Conservation (phyloP, 2,888 invertebrate species). For the Lamellibrachia columna region DNA sequence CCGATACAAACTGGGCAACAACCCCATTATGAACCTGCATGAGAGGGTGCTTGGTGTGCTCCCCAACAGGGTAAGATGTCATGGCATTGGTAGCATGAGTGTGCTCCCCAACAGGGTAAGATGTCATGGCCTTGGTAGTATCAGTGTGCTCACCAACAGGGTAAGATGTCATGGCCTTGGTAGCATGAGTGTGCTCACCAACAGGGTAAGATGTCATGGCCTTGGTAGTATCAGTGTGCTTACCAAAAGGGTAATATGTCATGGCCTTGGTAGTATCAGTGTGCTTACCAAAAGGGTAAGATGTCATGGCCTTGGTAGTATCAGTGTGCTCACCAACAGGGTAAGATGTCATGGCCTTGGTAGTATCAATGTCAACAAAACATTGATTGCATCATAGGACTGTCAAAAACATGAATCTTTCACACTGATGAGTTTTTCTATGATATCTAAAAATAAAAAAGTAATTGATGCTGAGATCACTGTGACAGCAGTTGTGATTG, state of each 20-base stretch:
- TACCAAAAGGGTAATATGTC: neutral
- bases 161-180: neutral
- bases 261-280: neutral
- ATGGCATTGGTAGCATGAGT: neutral
- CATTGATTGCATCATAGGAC: too few species aligned
- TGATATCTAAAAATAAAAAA: too few species aligned
- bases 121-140: neutral
- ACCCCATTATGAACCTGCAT: conserved; percentile 99
- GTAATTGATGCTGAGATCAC: too few species aligned
- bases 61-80: conserved; percentile 82
- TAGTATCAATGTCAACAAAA: neutral
- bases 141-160: neutral
- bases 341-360: neutral
- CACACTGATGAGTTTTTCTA: too few species aligned
- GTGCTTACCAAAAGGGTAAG: neutral
- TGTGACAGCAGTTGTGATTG: too few species aligned
- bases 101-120: neutral
- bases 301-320: neutral
- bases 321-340: neutral
- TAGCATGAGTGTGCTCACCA: neutral
- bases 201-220: neutral
- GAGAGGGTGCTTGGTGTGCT: conserved; percentile 95
- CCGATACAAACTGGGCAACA: conserved; percentile 78
- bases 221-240: neutral
- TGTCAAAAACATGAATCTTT: too few species aligned